These are phyloP conservation scores for Pyrgus malvae DNA, from an alignment of 2,888 invertebrate genomes.

Conservation along the genomic window DNA sequence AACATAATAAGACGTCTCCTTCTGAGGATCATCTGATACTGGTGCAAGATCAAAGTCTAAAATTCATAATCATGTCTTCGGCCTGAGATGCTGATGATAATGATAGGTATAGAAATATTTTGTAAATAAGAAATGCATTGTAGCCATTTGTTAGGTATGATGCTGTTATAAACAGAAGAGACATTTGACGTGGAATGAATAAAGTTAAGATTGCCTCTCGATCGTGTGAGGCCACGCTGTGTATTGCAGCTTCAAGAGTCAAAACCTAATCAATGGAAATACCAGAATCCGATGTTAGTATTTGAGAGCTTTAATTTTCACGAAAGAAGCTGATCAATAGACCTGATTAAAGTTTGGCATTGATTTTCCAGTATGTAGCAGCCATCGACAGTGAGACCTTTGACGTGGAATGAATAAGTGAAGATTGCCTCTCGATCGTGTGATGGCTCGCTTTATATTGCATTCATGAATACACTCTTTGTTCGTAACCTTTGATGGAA, in stretches of 20 bases:
- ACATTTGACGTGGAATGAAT: constrained; percentile 26
- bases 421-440: constrained; percentile 20
- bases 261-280: constrained; percentile 1
- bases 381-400: constrained; percentile 21
- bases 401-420: constrained; percentile 26
- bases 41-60: too few species aligned
- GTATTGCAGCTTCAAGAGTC: constrained; percentile 18
- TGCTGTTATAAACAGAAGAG: constrained; percentile 14
- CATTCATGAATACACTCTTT: too few species aligned
- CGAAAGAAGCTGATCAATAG: too few species aligned
- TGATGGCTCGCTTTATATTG: too few species aligned
- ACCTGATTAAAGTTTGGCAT: too few species aligned
- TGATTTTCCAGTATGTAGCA: constrained; percentile 17
- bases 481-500: too few species aligned
- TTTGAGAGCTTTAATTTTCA: not conserved
- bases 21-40: too few species aligned
- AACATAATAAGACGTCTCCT: too few species aligned
- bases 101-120: too few species aligned
- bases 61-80: too few species aligned
- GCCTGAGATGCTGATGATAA: too few species aligned
- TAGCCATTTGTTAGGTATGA: constrained; percentile 15
- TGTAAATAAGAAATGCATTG: too few species aligned
- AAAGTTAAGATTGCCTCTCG: constrained; percentile 19
- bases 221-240: constrained; percentile 16
- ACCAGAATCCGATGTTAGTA: not conserved